A percentile compares a stretch with the other conserved stretches of the same genome.
Conservation (phyloP, 2,113 vertebrate species). For the Pterocles gutturalis region DNA sequence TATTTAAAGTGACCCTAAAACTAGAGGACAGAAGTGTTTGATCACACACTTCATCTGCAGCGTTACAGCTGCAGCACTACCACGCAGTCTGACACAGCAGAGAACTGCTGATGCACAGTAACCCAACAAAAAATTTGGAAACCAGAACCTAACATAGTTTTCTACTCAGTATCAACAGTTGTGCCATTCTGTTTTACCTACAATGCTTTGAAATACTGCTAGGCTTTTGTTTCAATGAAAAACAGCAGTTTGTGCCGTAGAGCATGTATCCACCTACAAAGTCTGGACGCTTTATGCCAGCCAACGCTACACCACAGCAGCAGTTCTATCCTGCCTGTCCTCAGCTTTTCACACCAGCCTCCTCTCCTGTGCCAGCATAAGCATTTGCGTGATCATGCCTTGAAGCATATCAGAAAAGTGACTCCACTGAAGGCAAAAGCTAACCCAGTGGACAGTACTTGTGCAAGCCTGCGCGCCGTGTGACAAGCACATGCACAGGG, state of each 20-base stretch:
- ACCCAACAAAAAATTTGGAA: neutral
- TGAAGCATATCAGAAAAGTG: neutral
- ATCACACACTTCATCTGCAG: neutral
- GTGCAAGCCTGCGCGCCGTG: rapidly evolving
- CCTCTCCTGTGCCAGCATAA: neutral
- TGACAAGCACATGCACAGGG: neutral
- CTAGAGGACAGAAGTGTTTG: neutral
- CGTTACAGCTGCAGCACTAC: neutral
- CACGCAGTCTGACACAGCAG: neutral
- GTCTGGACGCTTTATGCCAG: neutral
- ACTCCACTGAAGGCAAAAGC: neutral
- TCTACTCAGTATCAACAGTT: neutral
- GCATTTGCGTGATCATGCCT: too few species aligned
- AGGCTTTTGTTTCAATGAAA: neutral
- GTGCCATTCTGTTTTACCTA: neutral
- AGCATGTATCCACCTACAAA: neutral
- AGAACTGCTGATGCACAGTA: neutral
- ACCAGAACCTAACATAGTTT: neutral
- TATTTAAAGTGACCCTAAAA: neutral
- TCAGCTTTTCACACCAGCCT: neutral
- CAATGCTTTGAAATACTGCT: neutral
- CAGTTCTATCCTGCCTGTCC: neutral
- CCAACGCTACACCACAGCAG: neutral
- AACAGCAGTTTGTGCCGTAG: neutral
- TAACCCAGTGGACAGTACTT: neutral